Evolutionary conservation across 1,140 invertebrate genomes (phyloP).

Genomic region (Apis florea): DNA sequence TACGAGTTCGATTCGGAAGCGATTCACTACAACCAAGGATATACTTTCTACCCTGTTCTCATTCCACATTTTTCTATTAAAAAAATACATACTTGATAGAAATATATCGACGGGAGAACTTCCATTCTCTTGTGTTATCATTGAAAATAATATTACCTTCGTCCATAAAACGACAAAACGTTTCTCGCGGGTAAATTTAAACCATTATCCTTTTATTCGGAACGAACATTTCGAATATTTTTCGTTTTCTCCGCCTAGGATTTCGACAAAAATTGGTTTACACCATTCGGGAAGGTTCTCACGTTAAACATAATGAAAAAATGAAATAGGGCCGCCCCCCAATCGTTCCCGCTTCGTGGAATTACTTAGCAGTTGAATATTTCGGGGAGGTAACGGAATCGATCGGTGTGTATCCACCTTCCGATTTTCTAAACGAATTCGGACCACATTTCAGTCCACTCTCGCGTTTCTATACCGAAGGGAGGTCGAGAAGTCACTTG

Average conservation of each 20-base stretch:
- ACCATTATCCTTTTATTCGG: background rate
- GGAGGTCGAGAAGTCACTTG: conserved; percentile 51
- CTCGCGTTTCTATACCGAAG: conserved; percentile 23
- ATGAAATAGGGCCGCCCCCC: background rate
- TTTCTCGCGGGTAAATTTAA: background rate
- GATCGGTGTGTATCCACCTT: conserved; percentile 64
- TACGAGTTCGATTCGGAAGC: background rate
- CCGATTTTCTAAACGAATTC: conserved; percentile 54
- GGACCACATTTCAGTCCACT: conserved; percentile 36
- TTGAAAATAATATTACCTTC: background rate
- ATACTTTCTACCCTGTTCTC: background rate
- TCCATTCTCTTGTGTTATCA: background rate
- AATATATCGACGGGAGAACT: background rate
- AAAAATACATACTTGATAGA: background rate
- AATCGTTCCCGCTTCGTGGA: background rate
- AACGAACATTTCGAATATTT: background rate
- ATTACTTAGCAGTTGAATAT: background rate
- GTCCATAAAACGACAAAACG: background rate
- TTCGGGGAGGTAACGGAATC: conserved; percentile 10
- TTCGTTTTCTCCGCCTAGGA: too few species aligned
- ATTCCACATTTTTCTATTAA: background rate
- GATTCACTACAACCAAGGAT: background rate
- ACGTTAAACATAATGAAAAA: background rate
- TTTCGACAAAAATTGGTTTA: background rate
- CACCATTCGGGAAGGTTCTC: background rate